Percentiles rank a stretch among this genome's conserved stretches.
Evolutionary conservation across 2,113 vertebrate species (phyloP).

Genomic region (Australoheros scitulus): DNA sequence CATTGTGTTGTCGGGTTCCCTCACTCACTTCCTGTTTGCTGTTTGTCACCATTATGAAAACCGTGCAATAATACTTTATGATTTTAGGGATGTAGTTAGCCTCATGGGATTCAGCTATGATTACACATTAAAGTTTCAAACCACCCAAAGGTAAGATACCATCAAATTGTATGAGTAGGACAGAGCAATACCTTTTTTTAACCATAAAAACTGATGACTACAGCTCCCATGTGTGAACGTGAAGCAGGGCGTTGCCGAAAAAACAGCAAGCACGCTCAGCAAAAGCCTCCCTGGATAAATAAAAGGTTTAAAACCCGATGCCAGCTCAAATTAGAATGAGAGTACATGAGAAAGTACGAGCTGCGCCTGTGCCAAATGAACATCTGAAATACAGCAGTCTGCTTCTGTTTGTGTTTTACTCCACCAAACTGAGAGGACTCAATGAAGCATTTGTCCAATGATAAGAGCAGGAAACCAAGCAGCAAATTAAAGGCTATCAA

Average conservation of each 20-base stretch:
- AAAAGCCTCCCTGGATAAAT: constrained; percentile 56
- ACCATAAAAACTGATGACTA: constrained; percentile 68
- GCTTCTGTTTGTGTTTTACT: neutral
- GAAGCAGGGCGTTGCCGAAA: constrained; percentile 44
- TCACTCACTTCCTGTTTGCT: constrained; percentile 9
- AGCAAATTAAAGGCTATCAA: neutral
- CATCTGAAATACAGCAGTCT: neutral
- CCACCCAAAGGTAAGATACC: constrained; percentile 66
- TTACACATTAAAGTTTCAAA: constrained; percentile 69
- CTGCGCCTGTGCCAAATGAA: constrained; percentile 13
- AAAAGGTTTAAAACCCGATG: constrained; percentile 45
- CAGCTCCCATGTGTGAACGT: constrained; percentile 59
- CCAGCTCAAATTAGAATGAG: constrained; percentile 52
- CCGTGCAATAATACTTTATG: constrained; percentile 61
- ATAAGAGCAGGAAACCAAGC: neutral
- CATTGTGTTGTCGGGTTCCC: constrained; percentile 10
- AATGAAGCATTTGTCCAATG: neutral
- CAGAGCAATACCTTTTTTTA: constrained; percentile 38
- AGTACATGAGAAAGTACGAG: constrained; percentile 6
- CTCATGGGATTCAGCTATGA: constrained; percentile 42
- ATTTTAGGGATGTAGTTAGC: constrained; percentile 42
- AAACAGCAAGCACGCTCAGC: constrained; percentile 35
- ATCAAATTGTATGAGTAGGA: constrained; percentile 42
- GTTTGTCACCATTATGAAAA: constrained; percentile 57
- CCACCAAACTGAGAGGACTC: neutral